Percentiles rank a stretch among this genome's conserved stretches.
Conservation (phyloP, 2,113 vertebrate species). For the Seriola aureovittata region DNA sequence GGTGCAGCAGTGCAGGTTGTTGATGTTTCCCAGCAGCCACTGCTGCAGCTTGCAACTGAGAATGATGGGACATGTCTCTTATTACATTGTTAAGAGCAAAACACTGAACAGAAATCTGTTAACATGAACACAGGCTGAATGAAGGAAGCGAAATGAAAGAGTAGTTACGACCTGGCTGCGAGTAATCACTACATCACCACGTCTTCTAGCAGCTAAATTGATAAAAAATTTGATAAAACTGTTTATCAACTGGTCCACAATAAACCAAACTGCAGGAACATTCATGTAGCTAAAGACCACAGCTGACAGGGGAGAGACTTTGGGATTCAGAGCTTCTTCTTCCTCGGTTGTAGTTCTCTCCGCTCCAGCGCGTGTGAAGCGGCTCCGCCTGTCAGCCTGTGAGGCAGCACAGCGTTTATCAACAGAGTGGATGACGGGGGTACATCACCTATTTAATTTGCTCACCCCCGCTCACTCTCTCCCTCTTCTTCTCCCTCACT, state of each 20-base stretch:
- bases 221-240: no score
- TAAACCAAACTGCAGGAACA: neutral
- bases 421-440: conserved; percentile 29
- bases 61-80: no score
- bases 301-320: neutral
- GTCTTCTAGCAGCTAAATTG: no score
- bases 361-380: conserved; percentile 11
- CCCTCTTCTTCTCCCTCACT: neutral
- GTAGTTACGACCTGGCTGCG: no score
- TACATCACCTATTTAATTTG: conserved; percentile 61
- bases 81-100: no score
- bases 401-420: conserved; percentile 15
- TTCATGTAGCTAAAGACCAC: neutral
- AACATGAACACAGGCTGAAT: neutral
- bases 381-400: conserved; percentile 31
- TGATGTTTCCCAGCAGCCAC: no score
- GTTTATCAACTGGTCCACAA: neutral
- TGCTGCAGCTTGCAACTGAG: no score
- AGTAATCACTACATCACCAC: no score
- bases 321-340: neutral
- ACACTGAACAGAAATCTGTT: no score
- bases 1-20: neutral
- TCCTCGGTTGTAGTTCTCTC: neutral
- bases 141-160: neutral
- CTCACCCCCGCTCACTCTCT: conserved; percentile 3